Evolutionary conservation across 2,797 vertebrate genomes (phyloP), one percentile per base, ranked within the genome.

Genomic region (Arnoldichthys spilopterus): DNA sequence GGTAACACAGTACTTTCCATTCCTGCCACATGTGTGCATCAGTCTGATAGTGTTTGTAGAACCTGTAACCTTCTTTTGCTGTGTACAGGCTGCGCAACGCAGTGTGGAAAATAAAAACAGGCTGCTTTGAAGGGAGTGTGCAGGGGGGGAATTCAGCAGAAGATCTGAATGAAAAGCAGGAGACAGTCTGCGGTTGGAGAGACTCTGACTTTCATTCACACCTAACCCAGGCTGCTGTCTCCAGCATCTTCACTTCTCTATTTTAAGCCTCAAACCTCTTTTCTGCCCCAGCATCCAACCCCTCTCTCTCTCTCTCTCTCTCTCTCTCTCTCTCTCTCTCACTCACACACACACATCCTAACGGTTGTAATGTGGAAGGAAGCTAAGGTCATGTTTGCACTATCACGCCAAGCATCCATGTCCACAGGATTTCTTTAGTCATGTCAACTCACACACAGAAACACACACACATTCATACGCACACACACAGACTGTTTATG

Each of bases 341-440:
- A 58, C 47, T 66, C 68, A 43, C 75, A 80, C 72, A 76, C 63
- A 82, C 67, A 80, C 77, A 85, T 85, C 81, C 83, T 86, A 86
- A 86, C 85, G 79, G 85, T 73, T 83, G 56, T 72, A 61, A 77
- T 72, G 81, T 83, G 85, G 81, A 86, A 83, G 85, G 79, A 81
- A 85, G 79, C 79, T 67, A 26, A 68, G 26, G 74, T 67, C 61
- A 72, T 80, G 49, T 40, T 59, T 71, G 45, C 32, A n/a, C 49
- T 79, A 74, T 79, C 73, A 51, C 77, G 71, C 53, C 47, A 77
- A 64, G 66, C 79, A 82, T 77, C 76, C 82, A 71, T 66, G 24
- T 81, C 82, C 82, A 67, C 69, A 81, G 59, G 45, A 7, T 49
- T 71, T 74, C 74, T 63, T 51, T 30, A 34, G 37, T 53, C 53